These are phyloP conservation scores for Brachystomella parvula DNA, from an alignment of 1,140 invertebrate species.

Conservation along the genomic window DNA sequence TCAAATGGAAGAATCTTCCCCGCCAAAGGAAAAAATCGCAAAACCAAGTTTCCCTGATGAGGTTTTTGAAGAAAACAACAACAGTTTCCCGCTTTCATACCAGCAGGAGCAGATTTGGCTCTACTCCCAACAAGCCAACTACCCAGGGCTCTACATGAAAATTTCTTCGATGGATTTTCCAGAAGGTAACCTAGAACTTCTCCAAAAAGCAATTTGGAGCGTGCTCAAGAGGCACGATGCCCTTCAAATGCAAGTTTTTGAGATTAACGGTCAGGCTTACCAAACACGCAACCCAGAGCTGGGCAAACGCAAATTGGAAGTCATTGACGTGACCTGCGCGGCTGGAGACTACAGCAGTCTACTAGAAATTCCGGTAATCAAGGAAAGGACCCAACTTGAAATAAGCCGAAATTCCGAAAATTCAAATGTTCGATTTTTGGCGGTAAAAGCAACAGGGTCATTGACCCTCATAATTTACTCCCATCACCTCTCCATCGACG, in stretches of 20 bases:
- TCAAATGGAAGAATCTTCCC: no score
- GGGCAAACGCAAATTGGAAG: not conserved
- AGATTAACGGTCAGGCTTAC: not conserved
- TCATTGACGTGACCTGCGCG: not conserved
- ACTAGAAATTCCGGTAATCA: slow-evolving; percentile 1
- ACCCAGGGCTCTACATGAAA: not conserved
- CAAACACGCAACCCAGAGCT: not conserved
- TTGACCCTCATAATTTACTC: not conserved
- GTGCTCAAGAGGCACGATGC: not conserved
- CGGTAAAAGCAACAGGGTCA: not conserved
- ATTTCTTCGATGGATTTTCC: not conserved
- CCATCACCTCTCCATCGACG: not conserved
- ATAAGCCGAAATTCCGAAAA: not conserved
- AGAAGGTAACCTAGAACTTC: not conserved
- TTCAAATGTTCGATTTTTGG: not conserved
- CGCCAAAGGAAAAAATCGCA: no score
- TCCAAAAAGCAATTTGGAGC: not conserved
- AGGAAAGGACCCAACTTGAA: not conserved
- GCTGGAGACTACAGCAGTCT: not conserved
- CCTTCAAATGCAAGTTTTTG: not conserved
- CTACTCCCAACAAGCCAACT: not conserved
- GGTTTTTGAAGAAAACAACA: not conserved
- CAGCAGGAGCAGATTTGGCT: slow-evolving; percentile 3
- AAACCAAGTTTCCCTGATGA: not conserved
- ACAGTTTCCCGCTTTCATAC: not conserved